Evolutionary conservation across 2,797 vertebrate genomes (phyloP).

Genomic region (Pitangus sulphuratus): DNA sequence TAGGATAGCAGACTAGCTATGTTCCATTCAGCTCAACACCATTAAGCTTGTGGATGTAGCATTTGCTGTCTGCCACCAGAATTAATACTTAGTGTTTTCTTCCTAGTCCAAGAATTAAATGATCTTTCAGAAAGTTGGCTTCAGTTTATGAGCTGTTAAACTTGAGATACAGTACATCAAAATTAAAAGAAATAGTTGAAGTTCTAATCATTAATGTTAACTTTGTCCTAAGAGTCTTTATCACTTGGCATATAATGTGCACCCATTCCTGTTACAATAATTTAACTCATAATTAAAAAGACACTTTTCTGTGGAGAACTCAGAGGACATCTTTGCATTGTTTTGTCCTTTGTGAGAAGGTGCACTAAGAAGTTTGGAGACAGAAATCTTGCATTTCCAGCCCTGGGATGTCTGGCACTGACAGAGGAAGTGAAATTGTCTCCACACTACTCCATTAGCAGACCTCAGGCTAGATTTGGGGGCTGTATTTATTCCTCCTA

Average conservation of each 20-base stretch:
- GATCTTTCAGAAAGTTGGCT: slow-evolving; percentile 73
- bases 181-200: slow-evolving; percentile 19
- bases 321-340: neutral
- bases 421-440: neutral
- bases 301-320: neutral
- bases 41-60: slow-evolving; percentile 65
- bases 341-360: neutral
- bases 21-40: slow-evolving; percentile 69
- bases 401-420: neutral
- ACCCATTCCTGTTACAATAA: neutral
- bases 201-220: slow-evolving; percentile 12
- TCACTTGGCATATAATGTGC: neutral
- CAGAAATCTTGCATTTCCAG: neutral
- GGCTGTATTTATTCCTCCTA: neutral
- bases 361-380: neutral
- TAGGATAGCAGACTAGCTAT: slow-evolving; percentile 52
- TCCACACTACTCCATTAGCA: neutral
- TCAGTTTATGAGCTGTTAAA: slow-evolving; percentile 77
- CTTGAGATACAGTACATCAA: slow-evolving; percentile 17
- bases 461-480: neutral
- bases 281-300: neutral
- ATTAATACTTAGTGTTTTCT: slow-evolving; percentile 68
- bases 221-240: slow-evolving; percentile 7
- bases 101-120: slow-evolving; percentile 71
- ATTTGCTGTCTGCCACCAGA: slow-evolving; percentile 54